A percentile compares a stretch with the other conserved stretches of the same genome.
Conservation (phyloP, 2,797 vertebrate genomes). For the Tangara arthus region DNA sequence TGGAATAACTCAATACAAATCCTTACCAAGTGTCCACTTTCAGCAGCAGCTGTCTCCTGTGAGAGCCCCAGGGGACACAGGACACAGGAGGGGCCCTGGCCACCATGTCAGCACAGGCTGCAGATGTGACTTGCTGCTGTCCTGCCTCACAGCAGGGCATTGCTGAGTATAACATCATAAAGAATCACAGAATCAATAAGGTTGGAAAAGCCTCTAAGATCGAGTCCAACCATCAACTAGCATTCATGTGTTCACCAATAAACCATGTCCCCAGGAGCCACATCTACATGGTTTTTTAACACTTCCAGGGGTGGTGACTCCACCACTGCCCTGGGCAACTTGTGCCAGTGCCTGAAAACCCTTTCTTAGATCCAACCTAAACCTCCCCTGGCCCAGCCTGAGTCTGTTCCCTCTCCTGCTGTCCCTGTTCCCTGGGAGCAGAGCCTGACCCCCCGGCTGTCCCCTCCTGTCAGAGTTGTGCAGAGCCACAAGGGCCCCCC, state of each 20-base stretch:
- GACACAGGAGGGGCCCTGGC: neutral
- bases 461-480: neutral
- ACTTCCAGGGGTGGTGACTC: neutral
- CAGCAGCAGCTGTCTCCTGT: neutral
- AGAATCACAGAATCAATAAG: neutral
- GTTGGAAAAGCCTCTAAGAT: neutral
- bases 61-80: neutral
- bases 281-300: neutral
- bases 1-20: neutral
- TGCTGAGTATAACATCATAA: neutral
- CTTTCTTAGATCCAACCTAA: neutral
- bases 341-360: neutral
- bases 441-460: fast-evolving
- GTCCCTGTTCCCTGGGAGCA: neutral
- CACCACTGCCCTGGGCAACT: neutral
- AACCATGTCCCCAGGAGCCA: fast-evolving
- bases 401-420: fast-evolving
- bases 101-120: fast-evolving
- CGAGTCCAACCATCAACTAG: too few relatives aligned
- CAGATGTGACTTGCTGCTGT: neutral
- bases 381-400: fast-evolving
- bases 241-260: neutral
- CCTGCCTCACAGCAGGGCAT: neutral
- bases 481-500: neutral
- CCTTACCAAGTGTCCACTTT: neutral